A percentile compares a stretch with the other conserved stretches of the same genome.
phyloP scores from a whole-genome alignment of 2,888 invertebrate genomes.

The Phengaris alcon region DNA sequence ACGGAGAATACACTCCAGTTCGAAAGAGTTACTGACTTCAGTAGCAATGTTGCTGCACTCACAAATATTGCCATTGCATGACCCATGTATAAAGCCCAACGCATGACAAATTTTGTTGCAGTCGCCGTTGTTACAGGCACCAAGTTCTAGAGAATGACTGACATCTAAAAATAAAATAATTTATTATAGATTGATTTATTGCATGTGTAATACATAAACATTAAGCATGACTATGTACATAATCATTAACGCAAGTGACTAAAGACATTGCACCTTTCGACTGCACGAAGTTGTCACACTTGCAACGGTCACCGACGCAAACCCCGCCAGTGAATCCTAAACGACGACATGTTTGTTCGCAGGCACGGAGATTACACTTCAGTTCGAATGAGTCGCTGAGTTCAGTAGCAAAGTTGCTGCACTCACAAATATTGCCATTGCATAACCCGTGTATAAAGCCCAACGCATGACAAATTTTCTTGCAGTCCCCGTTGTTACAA shows the following conservation, averaged over 20 bases:
- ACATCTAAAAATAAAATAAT: background rate
- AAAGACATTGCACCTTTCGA: conserved; percentile 10
- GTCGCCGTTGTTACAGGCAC: background rate
- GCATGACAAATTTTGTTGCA: background rate
- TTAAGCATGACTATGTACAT: no score
- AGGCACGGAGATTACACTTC: conserved; percentile 38
- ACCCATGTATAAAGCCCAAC: background rate
- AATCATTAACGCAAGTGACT: no score
- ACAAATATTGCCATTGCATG: background rate
- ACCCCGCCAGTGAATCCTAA: conserved; percentile 46
- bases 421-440: background rate
- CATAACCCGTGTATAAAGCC: background rate
- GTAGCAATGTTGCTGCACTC: background rate
- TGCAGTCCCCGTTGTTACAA: background rate
- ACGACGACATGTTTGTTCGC: conserved; percentile 48
- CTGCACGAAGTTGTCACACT: conserved; percentile 40
- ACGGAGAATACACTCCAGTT: background rate
- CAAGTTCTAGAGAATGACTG: background rate
- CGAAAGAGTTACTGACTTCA: background rate
- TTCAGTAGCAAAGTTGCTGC: background rate
- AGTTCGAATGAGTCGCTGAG: no score
- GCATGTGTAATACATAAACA: no score
- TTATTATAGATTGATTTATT: background rate
- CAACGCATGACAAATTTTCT: background rate
- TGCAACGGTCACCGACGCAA: conserved; percentile 34